Conservation (phyloP, 2,113 vertebrate species). For the Chaetodon trifascialis region DNA sequence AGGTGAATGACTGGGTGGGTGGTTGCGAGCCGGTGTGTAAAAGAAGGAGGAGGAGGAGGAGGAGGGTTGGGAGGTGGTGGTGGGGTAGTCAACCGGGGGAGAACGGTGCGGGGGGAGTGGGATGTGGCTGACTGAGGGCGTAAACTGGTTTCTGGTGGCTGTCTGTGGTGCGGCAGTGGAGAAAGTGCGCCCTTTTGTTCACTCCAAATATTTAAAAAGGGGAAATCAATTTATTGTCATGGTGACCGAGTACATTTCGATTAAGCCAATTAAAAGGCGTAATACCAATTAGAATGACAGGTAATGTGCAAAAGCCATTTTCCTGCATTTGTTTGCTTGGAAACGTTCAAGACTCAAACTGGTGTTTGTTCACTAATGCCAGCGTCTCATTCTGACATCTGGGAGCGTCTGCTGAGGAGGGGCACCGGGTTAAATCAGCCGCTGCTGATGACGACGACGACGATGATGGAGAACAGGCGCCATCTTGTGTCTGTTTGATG, state of each 20-base stretch:
- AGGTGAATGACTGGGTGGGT: constrained; percentile 60
- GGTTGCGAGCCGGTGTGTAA: constrained; percentile 57
- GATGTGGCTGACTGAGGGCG: constrained; percentile 39
- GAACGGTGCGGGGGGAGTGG: constrained; percentile 31
- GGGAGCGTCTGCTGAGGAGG: not conserved
- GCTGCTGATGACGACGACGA: not conserved
- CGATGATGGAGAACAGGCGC: constrained; percentile 43
- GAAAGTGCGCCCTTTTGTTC: not conserved
- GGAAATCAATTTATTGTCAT: constrained; percentile 16
- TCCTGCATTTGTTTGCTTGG: not conserved
- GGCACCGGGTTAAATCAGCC: not conserved
- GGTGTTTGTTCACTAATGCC: not conserved
- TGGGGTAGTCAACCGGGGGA: constrained; percentile 22
- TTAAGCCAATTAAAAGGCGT: not conserved
- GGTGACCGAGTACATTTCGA: not conserved
- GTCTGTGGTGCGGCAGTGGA: not conserved
- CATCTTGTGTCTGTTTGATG: constrained; percentile 47
- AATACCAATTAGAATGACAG: not conserved
- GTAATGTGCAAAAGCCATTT: not conserved
- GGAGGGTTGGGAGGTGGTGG: constrained; percentile 1
- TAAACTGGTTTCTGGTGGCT: constrained; percentile 21
- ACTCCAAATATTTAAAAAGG: constrained; percentile 5
- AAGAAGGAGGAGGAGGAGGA: constrained; percentile 18
- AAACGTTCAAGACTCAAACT: not conserved
- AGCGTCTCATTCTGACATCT: not conserved